These are phyloP conservation scores for Zaprionus nigranus DNA, from an alignment of 1,140 invertebrate species.

Conservation along the genomic window DNA sequence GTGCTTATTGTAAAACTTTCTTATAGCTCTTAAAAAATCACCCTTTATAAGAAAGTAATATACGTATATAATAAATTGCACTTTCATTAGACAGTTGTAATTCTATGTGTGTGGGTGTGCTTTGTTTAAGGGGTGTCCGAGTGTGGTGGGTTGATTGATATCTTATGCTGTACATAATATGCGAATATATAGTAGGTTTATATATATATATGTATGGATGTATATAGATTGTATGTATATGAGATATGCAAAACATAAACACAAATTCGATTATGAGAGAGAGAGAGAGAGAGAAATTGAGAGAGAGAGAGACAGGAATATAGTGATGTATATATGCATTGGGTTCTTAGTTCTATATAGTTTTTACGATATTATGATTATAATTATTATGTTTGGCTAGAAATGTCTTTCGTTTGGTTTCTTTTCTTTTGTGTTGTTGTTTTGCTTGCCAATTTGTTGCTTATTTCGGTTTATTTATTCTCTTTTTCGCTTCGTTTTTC, in stretches of 20 bases:
- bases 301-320: slow-evolving; percentile 21
- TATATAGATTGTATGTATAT: slow-evolving; percentile 46
- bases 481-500: background rate
- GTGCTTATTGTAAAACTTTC: no score
- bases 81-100: background rate
- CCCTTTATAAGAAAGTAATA: background rate
- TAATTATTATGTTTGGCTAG: slow-evolving; percentile 16
- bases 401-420: slow-evolving; percentile 36
- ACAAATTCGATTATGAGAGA: slow-evolving; percentile 61
- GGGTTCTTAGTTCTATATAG: slow-evolving; percentile 16
- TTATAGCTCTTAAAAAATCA: no score
- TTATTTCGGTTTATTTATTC: slow-evolving; percentile 1
- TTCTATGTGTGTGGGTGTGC: background rate
- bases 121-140: slow-evolving; percentile 11
- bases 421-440: slow-evolving; percentile 9
- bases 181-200: slow-evolving; percentile 32
- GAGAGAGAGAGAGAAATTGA: slow-evolving; percentile 11
- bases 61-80: slow-evolving; percentile 6
- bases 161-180: slow-evolving; percentile 65
- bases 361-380: slow-evolving; percentile 4
- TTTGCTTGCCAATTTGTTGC: slow-evolving; percentile 58
- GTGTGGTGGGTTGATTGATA: slow-evolving; percentile 45
- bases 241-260: slow-evolving; percentile 60
- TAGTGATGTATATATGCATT: slow-evolving; percentile 26
- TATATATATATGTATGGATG: slow-evolving; percentile 31